A percentile compares a stretch with the other conserved stretches of the same genome.
phyloP scores from a whole-genome alignment of 2,113 vertebrate genomes.

The Potamarius usumacintae region DNA sequence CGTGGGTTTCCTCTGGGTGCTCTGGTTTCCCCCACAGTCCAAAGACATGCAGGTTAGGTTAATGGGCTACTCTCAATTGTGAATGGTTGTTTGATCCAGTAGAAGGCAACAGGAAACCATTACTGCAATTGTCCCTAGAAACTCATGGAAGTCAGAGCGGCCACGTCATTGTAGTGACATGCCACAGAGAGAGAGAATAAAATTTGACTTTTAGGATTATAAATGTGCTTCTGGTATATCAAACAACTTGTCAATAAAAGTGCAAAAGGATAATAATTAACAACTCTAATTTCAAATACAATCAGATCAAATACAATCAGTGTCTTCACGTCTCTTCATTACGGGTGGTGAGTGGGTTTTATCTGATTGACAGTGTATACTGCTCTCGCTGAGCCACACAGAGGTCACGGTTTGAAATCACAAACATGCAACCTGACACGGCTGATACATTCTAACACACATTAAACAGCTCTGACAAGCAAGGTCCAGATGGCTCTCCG shows the following conservation, averaged over 20 bases:
- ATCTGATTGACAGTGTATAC: conserved; percentile 28
- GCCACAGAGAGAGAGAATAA: too few species aligned
- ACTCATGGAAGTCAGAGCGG: too few species aligned
- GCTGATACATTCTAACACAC: conserved; percentile 2
- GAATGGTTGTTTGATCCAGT: too few species aligned
- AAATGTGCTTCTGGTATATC: neutral
- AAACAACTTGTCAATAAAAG: neutral
- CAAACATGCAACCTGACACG: conserved; percentile 35
- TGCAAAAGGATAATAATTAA: neutral
- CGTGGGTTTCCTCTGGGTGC: too few species aligned
- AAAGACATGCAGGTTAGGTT: too few species aligned
- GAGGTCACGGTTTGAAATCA: conserved; percentile 38
- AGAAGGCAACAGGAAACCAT: too few species aligned
- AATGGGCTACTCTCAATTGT: too few species aligned
- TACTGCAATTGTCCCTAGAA: too few species aligned
- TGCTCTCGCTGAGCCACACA: neutral
- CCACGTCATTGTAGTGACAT: too few species aligned
- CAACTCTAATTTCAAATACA: neutral
- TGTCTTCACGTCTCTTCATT: neutral
- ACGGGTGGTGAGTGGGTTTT: conserved; percentile 5
- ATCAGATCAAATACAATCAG: neutral
- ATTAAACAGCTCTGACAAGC: conserved; percentile 33
- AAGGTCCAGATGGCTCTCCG: conserved; percentile 34
- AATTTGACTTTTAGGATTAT: neutral
- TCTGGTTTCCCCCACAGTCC: too few species aligned